phyloP scores from a whole-genome alignment of 2,888 invertebrate genomes.

The Mythimna vitellina region DNA sequence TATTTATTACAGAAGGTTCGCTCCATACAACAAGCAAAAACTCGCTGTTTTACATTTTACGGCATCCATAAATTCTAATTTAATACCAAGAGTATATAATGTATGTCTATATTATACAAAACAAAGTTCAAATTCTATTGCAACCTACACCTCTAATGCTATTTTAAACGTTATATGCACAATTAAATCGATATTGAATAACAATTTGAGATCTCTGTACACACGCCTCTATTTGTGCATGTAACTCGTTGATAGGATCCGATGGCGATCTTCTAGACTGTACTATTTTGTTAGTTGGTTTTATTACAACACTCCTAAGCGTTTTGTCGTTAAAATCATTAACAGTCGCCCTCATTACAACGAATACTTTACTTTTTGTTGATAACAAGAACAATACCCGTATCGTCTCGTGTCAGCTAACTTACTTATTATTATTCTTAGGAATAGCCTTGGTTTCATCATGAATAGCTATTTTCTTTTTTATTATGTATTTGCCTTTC shows the following conservation, averaged over 20 bases:
- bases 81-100: too few relatives aligned
- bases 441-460: conserved; percentile 38
- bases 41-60: too few relatives aligned
- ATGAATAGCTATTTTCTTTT: conserved; percentile 19
- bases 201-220: neutral
- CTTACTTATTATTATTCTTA: conserved; percentile 28
- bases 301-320: conserved; percentile 13
- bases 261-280: neutral
- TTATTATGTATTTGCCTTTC: conserved; percentile 6
- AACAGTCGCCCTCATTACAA: conserved; percentile 7
- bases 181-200: neutral
- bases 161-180: neutral
- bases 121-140: too few relatives aligned
- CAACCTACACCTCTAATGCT: neutral
- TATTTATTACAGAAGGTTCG: neutral
- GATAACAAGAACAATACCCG: conserved; percentile 32
- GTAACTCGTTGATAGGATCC: neutral
- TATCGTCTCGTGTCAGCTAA: neutral
- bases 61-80: too few relatives aligned
- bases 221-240: neutral
- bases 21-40: neutral
- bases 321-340: conserved; percentile 16
- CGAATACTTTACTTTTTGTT: conserved; percentile 13
- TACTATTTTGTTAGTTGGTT: neutral
- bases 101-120: too few relatives aligned